Percentiles rank a stretch among this genome's conserved stretches.
These are phyloP conservation scores for Corythoichthys haematopterus DNA, from an alignment of 2,113 vertebrate species.

Conservation along the genomic window DNA sequence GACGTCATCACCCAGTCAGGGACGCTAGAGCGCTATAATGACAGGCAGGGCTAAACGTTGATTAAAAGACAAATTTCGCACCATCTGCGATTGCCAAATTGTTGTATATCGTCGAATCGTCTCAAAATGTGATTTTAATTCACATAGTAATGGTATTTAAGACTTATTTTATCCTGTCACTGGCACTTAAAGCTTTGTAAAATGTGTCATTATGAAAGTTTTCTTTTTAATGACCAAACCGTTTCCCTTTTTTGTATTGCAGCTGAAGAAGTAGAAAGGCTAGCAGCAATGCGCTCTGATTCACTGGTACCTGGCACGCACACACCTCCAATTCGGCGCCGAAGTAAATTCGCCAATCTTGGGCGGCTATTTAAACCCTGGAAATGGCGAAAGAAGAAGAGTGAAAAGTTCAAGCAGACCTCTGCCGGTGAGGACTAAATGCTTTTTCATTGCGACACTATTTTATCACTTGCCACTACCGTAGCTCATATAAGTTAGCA, in stretches of 20 bases:
- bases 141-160: too few species aligned
- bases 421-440: constrained; percentile 81
- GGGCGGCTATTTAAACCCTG: constrained; percentile 96
- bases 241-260: constrained; percentile 14
- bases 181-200: too few species aligned
- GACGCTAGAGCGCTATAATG: too few species aligned
- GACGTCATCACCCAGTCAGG: too few species aligned
- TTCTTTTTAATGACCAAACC: not conserved
- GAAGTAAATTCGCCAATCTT: constrained; percentile 91
- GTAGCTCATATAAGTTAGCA: not conserved
- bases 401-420: constrained; percentile 96
- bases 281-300: constrained; percentile 96
- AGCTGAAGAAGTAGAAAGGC: constrained; percentile 94
- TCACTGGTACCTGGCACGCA: constrained; percentile 95
- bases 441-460: not conserved
- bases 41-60: too few species aligned
- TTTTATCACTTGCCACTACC: not conserved
- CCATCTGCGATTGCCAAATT: too few species aligned
- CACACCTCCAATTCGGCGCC: constrained; percentile 91
- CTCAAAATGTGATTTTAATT: too few species aligned
- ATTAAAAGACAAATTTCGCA: too few species aligned
- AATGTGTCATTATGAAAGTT: not conserved
- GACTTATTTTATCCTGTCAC: too few species aligned
- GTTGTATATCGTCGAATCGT: too few species aligned
- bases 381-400: constrained; percentile 99